These are phyloP conservation scores for Cremastinae sp. DNA, from an alignment of 2,888 invertebrate genomes.

Conservation along the genomic window DNA sequence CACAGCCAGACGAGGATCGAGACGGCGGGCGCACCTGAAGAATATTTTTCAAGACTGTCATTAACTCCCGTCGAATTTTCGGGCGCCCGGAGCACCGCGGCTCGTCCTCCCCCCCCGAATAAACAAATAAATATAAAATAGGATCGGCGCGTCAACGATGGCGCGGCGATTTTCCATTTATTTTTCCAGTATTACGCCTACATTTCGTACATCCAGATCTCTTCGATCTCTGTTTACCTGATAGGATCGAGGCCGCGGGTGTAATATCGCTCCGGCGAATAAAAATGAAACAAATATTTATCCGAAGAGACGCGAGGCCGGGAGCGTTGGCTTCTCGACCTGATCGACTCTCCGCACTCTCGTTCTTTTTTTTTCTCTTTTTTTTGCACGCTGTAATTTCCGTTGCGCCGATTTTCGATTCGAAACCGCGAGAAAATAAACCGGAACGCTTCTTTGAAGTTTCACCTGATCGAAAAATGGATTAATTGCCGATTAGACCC, in stretches of 20 bases:
- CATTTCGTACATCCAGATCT: background rate
- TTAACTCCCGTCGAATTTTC: slow-evolving; percentile 12
- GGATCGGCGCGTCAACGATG: too few species aligned
- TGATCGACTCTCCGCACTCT: background rate
- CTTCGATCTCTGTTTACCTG: slow-evolving; percentile 9
- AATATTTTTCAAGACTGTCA: slow-evolving; percentile 20
- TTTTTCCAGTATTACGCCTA: background rate
- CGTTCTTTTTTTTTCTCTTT: too few species aligned
- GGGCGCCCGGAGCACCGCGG: background rate
- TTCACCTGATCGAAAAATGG: background rate
- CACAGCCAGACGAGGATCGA: slow-evolving; percentile 5
- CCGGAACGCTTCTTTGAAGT: too few species aligned
- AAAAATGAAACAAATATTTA: slow-evolving; percentile 49
- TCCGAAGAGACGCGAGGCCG: slow-evolving; percentile 20
- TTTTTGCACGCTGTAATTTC: slow-evolving; percentile 11
- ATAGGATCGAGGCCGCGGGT: slow-evolving; percentile 20
- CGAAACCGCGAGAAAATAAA: background rate
- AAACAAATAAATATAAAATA: background rate
- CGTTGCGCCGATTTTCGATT: background rate
- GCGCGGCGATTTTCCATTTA: too few species aligned
- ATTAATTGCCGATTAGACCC: background rate
- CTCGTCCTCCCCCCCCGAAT: background rate
- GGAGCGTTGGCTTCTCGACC: slow-evolving; percentile 23
- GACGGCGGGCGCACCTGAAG: slow-evolving; percentile 19
- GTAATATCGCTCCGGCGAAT: slow-evolving; percentile 18